These are phyloP conservation scores for Dendrolimus houi DNA, from an alignment of 2,888 invertebrate species.

Conservation along the genomic window DNA sequence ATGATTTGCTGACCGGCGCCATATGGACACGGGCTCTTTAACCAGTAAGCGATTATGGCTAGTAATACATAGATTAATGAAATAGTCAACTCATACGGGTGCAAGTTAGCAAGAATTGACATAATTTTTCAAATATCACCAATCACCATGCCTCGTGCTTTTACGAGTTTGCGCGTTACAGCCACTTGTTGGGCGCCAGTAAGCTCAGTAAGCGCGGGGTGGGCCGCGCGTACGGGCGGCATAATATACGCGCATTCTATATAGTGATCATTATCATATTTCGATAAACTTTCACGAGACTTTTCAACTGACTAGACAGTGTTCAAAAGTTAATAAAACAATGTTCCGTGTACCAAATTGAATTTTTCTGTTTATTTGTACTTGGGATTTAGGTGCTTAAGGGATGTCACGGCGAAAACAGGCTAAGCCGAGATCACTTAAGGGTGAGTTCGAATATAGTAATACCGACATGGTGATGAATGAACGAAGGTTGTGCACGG, in stretches of 20 bases:
- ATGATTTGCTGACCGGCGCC: no score
- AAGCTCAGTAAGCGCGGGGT: slow-evolving; percentile 63
- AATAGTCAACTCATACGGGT: no score
- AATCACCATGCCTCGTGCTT: no score
- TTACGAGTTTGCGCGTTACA: slow-evolving; percentile 68
- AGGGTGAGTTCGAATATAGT: slow-evolving; percentile 71
- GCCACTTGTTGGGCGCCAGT: slow-evolving; percentile 75
- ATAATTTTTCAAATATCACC: no score
- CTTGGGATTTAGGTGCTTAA: slow-evolving; percentile 5
- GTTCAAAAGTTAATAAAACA: no score
- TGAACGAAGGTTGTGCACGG: no score
- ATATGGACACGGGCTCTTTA: no score
- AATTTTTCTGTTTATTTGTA: slow-evolving; percentile 4
- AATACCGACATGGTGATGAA: no score
- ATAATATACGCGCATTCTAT: slow-evolving; percentile 20
- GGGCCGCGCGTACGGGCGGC: slow-evolving; percentile 52
- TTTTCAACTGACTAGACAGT: not conserved
- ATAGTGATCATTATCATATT: slow-evolving; percentile 19
- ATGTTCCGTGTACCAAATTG: not conserved
- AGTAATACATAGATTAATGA: no score
- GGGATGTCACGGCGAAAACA: slow-evolving; percentile 82
- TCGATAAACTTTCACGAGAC: slow-evolving; percentile 46
- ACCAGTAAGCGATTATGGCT: no score
- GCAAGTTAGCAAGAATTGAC: no score
- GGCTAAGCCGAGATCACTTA: slow-evolving; percentile 82